phyloP scores from a whole-genome alignment of 2,888 invertebrate genomes.

The Drosophila neutralis region DNA sequence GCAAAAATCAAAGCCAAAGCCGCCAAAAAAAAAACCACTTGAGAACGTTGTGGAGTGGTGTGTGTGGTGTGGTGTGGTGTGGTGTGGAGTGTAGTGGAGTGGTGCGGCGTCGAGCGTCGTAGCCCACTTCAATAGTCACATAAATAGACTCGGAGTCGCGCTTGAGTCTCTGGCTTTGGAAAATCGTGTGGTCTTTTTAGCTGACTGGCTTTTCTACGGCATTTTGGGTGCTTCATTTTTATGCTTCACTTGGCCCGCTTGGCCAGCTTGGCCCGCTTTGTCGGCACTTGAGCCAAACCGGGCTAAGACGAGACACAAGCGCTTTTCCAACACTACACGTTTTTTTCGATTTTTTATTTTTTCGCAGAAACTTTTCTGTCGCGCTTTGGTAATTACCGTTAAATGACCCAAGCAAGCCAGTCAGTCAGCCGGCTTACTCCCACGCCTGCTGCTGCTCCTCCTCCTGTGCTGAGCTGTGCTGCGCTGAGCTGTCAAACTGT shows the following conservation, averaged over 20 bases:
- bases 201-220: conserved; percentile 23
- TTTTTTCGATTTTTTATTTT: conserved; percentile 22
- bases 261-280: conserved; percentile 57
- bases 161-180: conserved; percentile 58
- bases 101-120: conserved; percentile 18
- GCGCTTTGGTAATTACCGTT: conserved; percentile 74
- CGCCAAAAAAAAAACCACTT: conserved; percentile 56
- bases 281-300: conserved; percentile 64
- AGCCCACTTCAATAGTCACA: conserved; percentile 76
- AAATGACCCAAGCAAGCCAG: conserved; percentile 65
- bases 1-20: conserved; percentile 83
- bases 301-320: conserved; percentile 34
- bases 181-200: conserved; percentile 64
- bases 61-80: conserved; percentile 13
- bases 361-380: conserved; percentile 56
- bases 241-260: conserved; percentile 67
- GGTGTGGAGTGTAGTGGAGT: conserved; percentile 6
- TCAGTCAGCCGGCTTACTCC: neutral
- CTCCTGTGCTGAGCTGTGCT: conserved; percentile 3
- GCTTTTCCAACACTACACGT: conserved; percentile 48
- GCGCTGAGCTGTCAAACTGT: conserved; percentile 40
- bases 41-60: conserved; percentile 17
- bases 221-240: conserved; percentile 67
- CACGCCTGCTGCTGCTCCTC: neutral
- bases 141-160: conserved; percentile 76